These are phyloP conservation scores for Maniola jurtina DNA, from an alignment of 1,140 invertebrate genomes.

Conservation along the genomic window DNA sequence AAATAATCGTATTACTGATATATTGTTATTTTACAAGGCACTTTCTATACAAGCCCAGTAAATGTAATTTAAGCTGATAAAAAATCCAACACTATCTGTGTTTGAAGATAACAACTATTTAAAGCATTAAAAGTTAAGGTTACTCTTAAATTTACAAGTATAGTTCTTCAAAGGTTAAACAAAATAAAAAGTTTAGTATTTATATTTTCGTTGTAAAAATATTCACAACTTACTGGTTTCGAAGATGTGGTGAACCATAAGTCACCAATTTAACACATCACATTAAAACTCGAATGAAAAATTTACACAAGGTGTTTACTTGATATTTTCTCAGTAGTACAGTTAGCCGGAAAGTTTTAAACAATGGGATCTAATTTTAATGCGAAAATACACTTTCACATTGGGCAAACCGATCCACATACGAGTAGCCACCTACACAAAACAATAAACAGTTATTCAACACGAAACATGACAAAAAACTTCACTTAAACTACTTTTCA, in stretches of 20 bases:
- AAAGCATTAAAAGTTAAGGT: background rate
- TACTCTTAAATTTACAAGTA: too few relatives aligned
- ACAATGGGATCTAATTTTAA: conserved; percentile 77
- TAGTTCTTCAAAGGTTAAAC: too few relatives aligned
- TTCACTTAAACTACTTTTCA: conserved; percentile 27
- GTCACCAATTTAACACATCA: conserved; percentile 43
- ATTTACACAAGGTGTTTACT: conserved; percentile 54
- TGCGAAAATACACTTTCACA: conserved; percentile 77
- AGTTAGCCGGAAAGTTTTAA: conserved; percentile 64
- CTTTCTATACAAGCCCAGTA: background rate
- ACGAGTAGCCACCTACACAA: conserved; percentile 72
- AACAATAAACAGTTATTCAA: conserved; percentile 72
- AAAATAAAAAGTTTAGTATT: too few relatives aligned
- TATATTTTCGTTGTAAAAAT: background rate
- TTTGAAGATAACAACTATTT: background rate
- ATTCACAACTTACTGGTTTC: conserved; percentile 34
- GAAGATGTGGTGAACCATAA: conserved; percentile 21
- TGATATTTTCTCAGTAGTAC: conserved; percentile 55
- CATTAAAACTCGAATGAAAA: conserved; percentile 29
- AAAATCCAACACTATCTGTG: background rate
- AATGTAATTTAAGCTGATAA: conserved; percentile 1
- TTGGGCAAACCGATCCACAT: conserved; percentile 61
- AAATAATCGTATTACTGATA: too few relatives aligned
- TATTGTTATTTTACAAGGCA: background rate
- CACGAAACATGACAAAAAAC: conserved; percentile 50